These are phyloP conservation scores for Drosophila vallismaia DNA, from an alignment of 2,888 invertebrate species.

Conservation along the genomic window DNA sequence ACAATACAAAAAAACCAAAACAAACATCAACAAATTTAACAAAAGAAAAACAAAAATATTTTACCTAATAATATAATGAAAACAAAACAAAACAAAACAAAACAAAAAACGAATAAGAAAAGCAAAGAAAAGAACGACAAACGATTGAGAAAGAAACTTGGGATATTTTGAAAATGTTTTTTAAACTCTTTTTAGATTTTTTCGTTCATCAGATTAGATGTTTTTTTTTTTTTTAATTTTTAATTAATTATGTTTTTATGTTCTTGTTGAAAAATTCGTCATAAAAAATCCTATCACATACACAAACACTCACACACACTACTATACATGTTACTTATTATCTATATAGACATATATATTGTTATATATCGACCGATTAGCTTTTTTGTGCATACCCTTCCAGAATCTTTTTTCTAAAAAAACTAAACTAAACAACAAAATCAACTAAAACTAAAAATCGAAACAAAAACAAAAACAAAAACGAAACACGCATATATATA, in stretches of 20 bases:
- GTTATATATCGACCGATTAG: slow-evolving; percentile 71
- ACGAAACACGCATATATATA: slow-evolving; percentile 33
- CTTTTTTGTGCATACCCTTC: slow-evolving; percentile 75
- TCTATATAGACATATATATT: slow-evolving; percentile 72
- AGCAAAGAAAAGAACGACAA: slow-evolving; percentile 13
- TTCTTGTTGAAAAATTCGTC: slow-evolving; percentile 63
- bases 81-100: slow-evolving; percentile 42
- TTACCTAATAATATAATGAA: slow-evolving; percentile 12
- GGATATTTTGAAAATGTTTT: slow-evolving; percentile 51
- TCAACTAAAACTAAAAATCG: no score
- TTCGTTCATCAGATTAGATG: slow-evolving; percentile 26
- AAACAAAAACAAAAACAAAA: slow-evolving; percentile 13
- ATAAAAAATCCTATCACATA: slow-evolving; percentile 29
- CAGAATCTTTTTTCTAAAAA: slow-evolving; percentile 58
- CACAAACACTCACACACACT: slow-evolving; percentile 31
- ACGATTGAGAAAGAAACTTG: slow-evolving; percentile 10
- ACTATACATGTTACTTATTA: slow-evolving; percentile 72
- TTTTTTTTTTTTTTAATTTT: slow-evolving; percentile 21
- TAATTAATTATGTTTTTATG: slow-evolving; percentile 29
- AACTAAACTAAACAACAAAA: slow-evolving; percentile 6
- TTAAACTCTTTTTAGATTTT: slow-evolving; percentile 44
- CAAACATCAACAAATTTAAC: slow-evolving; percentile 31
- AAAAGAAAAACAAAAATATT: slow-evolving; percentile 40
- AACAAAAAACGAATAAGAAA: slow-evolving; percentile 21
- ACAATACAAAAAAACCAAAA: slow-evolving; percentile 1